Percentiles rank a stretch among this genome's conserved stretches.
These are phyloP conservation scores for Ploceus nigricollis DNA, from an alignment of 2,113 vertebrate species.

Conservation along the genomic window DNA sequence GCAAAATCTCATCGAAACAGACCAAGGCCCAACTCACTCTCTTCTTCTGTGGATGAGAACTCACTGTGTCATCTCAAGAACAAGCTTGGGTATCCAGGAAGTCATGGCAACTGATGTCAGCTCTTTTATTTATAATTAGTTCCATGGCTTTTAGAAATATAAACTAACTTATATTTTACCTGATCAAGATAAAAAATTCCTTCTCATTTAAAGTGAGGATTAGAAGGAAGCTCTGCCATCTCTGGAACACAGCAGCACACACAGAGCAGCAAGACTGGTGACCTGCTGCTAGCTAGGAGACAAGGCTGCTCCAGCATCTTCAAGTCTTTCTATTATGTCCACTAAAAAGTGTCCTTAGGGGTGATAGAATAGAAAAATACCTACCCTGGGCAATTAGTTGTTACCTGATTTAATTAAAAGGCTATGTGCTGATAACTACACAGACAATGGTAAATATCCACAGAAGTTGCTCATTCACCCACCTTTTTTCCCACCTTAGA, in stretches of 20 bases:
- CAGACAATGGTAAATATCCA: neutral
- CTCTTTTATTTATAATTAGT: neutral
- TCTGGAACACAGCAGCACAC: neutral
- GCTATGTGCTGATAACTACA: neutral
- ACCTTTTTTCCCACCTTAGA: neutral
- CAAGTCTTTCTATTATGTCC: neutral
- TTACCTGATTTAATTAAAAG: conserved; percentile 38
- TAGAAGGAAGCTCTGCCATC: neutral
- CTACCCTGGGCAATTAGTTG: neutral
- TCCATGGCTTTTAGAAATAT: neutral
- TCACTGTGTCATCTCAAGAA: neutral
- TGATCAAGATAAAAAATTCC: neutral
- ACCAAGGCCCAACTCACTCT: neutral
- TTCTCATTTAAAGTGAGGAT: neutral
- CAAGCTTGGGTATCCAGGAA: neutral
- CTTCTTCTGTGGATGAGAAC: neutral
- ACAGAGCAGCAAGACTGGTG: fast-evolving
- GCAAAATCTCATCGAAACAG: neutral
- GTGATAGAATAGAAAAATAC: neutral
- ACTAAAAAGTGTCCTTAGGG: neutral
- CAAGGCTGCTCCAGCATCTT: neutral
- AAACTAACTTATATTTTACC: neutral
- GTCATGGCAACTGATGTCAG: neutral
- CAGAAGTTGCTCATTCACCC: neutral
- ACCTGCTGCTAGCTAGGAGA: neutral